These are phyloP conservation scores for Hippoglossus stenolepis DNA, from an alignment of 2,113 vertebrate species.

Conservation along the genomic window DNA sequence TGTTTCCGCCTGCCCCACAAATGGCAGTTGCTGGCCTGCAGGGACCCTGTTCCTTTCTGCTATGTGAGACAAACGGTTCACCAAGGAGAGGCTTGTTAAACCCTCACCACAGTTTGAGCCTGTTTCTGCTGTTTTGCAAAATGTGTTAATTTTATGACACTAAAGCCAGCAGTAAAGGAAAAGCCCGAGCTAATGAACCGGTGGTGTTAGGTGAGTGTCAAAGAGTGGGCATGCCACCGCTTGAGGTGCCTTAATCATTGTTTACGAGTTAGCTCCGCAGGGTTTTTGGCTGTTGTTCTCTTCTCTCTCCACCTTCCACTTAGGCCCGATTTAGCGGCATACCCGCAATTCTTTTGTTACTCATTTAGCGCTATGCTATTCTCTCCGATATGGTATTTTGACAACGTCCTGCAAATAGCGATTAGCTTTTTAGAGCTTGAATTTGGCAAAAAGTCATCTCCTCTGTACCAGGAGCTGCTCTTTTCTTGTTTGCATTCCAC, in stretches of 20 bases:
- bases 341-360: conserved; percentile 30
- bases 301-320: conserved; percentile 55
- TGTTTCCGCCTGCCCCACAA: conserved; percentile 28
- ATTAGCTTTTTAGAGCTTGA: conserved; percentile 30
- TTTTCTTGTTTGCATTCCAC: conserved; percentile 54
- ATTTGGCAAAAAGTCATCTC: conserved; percentile 5
- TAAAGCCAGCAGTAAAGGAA: conserved; percentile 76
- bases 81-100: conserved; percentile 77
- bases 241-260: conserved; percentile 79
- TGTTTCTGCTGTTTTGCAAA: conserved; percentile 71
- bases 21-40: conserved; percentile 62
- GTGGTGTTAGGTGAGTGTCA: conserved; percentile 74
- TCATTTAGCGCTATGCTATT: conserved; percentile 15
- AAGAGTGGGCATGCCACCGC: conserved; percentile 66
- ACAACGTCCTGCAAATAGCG: conserved; percentile 16
- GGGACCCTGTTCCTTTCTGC: conserved; percentile 50
- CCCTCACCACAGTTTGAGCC: conserved; percentile 60
- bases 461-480: conserved; percentile 16
- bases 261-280: conserved; percentile 74
- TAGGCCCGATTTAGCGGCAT: conserved; percentile 38
- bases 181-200: conserved; percentile 77
- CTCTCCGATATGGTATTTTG: conserved; percentile 24
- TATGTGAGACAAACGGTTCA: conserved; percentile 63
- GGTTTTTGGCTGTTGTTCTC: conserved; percentile 62
- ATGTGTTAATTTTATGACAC: conserved; percentile 83